Conservation (phyloP, 2,888 invertebrate genomes). For the Nephrotoma guestfalica region DNA sequence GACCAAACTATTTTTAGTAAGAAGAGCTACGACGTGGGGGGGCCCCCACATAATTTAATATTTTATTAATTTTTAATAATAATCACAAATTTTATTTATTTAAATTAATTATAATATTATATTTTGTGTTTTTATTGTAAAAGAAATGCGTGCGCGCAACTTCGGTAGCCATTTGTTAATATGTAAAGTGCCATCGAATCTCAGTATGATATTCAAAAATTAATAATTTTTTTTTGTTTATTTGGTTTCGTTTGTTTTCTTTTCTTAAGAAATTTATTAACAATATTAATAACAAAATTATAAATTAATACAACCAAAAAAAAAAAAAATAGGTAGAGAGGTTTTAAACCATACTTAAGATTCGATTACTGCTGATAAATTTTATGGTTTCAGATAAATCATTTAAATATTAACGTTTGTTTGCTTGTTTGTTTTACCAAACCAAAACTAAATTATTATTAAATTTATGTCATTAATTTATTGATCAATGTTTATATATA, state of each 20-base stretch:
- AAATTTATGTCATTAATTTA: background rate
- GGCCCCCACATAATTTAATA: background rate
- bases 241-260: background rate
- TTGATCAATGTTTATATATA: background rate
- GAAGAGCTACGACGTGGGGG: conserved; percentile 4
- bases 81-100: background rate
- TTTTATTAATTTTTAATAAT: background rate
- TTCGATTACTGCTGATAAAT: conserved; percentile 9
- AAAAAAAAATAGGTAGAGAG: background rate
- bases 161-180: conserved; percentile 12
- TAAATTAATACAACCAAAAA: background rate
- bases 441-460: background rate
- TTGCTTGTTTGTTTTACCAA: background rate
- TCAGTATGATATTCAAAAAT: conserved; percentile 8
- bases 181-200: conserved; percentile 12
- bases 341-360: background rate
- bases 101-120: background rate
- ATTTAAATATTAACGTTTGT: background rate
- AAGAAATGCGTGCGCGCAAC: conserved; percentile 8
- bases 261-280: background rate
- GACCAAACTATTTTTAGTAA: background rate
- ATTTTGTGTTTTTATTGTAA: background rate
- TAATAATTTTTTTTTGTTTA: background rate
- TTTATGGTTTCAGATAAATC: conserved; percentile 8
- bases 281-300: background rate